A percentile compares a stretch with the other conserved stretches of the same genome.
These are phyloP conservation scores for Limonius californicus DNA, from an alignment of 1,140 invertebrate species.

Conservation along the genomic window DNA sequence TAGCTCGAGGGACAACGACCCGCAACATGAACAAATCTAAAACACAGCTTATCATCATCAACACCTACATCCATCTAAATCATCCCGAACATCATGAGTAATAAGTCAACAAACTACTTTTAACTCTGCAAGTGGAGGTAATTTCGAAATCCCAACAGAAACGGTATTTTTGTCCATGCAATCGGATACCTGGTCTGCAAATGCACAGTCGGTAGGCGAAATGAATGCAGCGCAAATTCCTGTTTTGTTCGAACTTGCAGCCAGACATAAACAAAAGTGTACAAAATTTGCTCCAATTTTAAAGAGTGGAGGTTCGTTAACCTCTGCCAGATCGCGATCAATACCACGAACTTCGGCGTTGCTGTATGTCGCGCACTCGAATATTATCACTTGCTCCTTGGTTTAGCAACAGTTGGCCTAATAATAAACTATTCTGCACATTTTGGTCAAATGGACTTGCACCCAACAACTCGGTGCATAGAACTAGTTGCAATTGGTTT, in stretches of 20 bases:
- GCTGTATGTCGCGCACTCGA: too few relatives aligned
- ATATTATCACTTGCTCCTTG: too few relatives aligned
- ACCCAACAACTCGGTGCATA: too few relatives aligned
- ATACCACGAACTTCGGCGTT: not conserved
- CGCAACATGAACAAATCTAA: conserved; percentile 9
- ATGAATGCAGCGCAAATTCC: not conserved
- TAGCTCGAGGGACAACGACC: conserved; percentile 2
- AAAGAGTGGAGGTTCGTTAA: not conserved
- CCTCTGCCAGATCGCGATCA: not conserved
- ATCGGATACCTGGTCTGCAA: too few relatives aligned
- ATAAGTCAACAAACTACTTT: conserved; percentile 2
- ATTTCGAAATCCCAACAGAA: not conserved
- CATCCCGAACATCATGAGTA: not conserved
- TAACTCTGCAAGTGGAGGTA: not conserved
- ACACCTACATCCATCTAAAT: conserved; percentile 13
- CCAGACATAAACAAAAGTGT: conserved; percentile 4
- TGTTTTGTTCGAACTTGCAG: not conserved
- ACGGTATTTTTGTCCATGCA: too few relatives aligned
- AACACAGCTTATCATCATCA: conserved; percentile 5
- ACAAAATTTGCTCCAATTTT: conserved; percentile 9
- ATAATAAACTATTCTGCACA: too few relatives aligned
- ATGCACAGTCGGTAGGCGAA: not conserved
- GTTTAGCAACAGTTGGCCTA: too few relatives aligned
- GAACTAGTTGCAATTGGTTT: too few relatives aligned
- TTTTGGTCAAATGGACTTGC: too few relatives aligned